Conservation (phyloP, 2,113 vertebrate species). For the Paralichthys olivaceus region DNA sequence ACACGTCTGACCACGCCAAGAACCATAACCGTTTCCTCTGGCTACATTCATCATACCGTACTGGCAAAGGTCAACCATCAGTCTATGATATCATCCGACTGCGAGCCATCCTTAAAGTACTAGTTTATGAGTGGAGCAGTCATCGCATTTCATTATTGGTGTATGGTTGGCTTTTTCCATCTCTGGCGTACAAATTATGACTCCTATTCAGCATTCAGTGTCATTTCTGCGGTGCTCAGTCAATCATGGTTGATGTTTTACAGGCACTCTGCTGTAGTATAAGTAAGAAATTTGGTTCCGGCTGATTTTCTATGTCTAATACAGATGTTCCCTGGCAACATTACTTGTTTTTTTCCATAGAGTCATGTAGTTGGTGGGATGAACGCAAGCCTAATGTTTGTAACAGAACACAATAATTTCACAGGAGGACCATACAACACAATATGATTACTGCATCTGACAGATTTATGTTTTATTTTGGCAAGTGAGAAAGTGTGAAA, state of each 20-base stretch:
- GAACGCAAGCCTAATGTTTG: conserved; percentile 37
- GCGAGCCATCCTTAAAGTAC: conserved; percentile 27
- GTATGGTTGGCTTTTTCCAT: conserved; percentile 39
- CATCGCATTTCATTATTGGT: conserved; percentile 46
- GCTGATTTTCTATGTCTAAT: conserved; percentile 28
- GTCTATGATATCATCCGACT: conserved; percentile 39
- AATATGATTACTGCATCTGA: background rate
- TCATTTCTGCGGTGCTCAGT: conserved; percentile 34
- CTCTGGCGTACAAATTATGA: conserved; percentile 46
- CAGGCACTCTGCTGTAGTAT: conserved; percentile 31
- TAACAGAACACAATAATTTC: conserved; percentile 43
- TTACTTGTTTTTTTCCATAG: conserved; percentile 21
- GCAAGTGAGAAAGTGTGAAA: conserved; percentile 34
- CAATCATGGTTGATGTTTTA: conserved; percentile 53
- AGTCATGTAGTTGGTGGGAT: conserved; percentile 42
- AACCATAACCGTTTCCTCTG: conserved; percentile 60
- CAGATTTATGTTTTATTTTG: conserved; percentile 27
- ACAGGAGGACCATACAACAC: background rate
- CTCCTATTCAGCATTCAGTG: conserved; percentile 3
- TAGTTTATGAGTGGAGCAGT: conserved; percentile 44
- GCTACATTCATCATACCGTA: conserved; percentile 46
- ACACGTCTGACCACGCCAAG: conserved; percentile 20
- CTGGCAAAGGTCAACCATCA: conserved; percentile 42
- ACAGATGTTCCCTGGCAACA: conserved; percentile 33
- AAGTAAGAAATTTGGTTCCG: conserved; percentile 31